Percentiles rank a stretch among this genome's conserved stretches.
Evolutionary conservation across 2,888 invertebrate species (phyloP).

Genomic region (Pachymerium ferrugineum): DNA sequence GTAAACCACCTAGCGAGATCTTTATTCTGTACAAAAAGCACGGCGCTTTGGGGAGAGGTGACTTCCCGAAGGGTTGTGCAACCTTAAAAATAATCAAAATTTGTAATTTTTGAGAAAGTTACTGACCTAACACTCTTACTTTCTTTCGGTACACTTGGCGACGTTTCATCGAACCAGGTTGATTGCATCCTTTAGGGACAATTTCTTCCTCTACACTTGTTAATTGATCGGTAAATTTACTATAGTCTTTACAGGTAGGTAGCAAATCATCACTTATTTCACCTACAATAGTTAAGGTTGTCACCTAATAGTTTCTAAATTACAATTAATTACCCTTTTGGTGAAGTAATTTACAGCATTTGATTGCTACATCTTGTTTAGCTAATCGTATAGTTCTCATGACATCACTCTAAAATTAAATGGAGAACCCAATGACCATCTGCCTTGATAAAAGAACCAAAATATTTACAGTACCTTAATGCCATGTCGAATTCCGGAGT

Average conservation of each 20-base stretch:
- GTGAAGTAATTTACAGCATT: background rate
- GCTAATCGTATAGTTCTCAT: background rate
- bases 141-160: background rate
- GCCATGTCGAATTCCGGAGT: background rate
- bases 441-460: background rate
- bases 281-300: background rate
- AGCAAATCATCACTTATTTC: background rate
- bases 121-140: background rate
- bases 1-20: too few relatives aligned
- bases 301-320: background rate
- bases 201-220: background rate
- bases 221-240: background rate
- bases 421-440: background rate
- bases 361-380: background rate
- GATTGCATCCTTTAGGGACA: background rate
- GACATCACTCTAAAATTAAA: background rate
- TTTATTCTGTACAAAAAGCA: background rate
- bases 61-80: background rate
- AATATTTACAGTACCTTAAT: background rate
- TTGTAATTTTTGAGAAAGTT: background rate
- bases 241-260: background rate
- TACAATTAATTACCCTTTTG: background rate
- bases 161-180: background rate
- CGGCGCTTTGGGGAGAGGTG: background rate
- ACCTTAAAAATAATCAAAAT: background rate